Conservation (phyloP, 2,888 invertebrate genomes). For the Phalera bucephala region DNA sequence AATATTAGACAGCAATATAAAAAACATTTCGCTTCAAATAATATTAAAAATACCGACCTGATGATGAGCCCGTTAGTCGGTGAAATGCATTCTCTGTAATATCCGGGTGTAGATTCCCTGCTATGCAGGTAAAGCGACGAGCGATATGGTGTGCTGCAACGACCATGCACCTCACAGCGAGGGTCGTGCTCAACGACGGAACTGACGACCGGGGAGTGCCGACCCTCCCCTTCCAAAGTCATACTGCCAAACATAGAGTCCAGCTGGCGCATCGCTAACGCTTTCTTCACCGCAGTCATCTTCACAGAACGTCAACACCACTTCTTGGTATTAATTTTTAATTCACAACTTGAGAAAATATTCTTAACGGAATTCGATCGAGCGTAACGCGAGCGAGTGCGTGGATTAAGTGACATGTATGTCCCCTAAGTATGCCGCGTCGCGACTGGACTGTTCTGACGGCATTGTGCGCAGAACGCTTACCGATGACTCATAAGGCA, state of each 20-base stretch:
- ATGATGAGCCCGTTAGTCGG: conserved; percentile 74
- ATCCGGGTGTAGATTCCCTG: conserved; percentile 81
- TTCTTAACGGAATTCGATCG: conserved; percentile 35
- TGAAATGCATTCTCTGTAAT: conserved; percentile 80
- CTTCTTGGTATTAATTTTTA: conserved; percentile 34
- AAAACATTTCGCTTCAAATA: conserved; percentile 3
- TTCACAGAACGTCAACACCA: conserved; percentile 41
- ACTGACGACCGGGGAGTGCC: conserved; percentile 69
- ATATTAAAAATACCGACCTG: conserved; percentile 53
- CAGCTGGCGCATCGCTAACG: conserved; percentile 86
- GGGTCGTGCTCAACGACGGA: conserved; percentile 82
- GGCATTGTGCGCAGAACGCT: conserved; percentile 77
- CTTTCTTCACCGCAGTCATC: conserved; percentile 84
- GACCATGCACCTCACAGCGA: conserved; percentile 89
- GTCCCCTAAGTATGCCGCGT: conserved; percentile 77
- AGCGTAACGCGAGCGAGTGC: conserved; percentile 46
- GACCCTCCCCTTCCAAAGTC: conserved; percentile 79
- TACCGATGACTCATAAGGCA: conserved; percentile 72
- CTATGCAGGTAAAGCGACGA: conserved; percentile 75
- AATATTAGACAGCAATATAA: conserved; percentile 17
- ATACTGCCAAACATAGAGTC: conserved; percentile 88
- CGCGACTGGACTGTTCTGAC: conserved; percentile 73
- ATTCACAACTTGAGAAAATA: conserved; percentile 45
- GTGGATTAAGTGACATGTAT: conserved; percentile 71
- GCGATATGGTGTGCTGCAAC: conserved; percentile 68